Evolutionary conservation across 2,113 vertebrate genomes (phyloP).

Genomic region (Pitta sordida): DNA sequence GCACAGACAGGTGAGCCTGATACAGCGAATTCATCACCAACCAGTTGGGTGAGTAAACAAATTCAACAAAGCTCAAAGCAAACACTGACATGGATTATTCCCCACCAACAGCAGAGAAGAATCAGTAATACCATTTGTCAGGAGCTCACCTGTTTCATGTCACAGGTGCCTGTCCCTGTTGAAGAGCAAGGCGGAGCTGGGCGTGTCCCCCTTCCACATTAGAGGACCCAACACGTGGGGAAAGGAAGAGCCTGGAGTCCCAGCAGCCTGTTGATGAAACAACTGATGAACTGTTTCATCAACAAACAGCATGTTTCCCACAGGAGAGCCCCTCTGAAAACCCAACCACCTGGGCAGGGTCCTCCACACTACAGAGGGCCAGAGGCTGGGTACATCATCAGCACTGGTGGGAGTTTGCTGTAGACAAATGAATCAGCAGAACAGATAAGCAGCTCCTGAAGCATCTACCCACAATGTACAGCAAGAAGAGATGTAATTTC

Average conservation of each 20-base stretch:
- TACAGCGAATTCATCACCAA: rapidly evolving
- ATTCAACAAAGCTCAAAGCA: neutral
- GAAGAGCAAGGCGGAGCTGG: neutral
- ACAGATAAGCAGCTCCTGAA: constrained; percentile 9
- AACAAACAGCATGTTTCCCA: neutral
- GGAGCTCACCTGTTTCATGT: neutral
- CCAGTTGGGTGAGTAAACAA: neutral
- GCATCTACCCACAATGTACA: neutral
- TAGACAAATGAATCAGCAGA: constrained; percentile 3
- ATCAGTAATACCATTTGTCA: neutral
- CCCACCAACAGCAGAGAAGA: neutral
- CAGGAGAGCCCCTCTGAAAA: neutral
- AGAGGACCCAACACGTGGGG: neutral
- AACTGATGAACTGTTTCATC: neutral
- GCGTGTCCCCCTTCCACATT: neutral
- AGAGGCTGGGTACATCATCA: neutral
- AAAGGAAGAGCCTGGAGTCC: neutral
- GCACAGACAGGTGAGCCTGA: neutral
- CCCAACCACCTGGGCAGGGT: neutral
- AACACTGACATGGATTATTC: neutral
- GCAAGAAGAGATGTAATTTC: neutral
- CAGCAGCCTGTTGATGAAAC: neutral
- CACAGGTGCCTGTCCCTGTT: neutral
- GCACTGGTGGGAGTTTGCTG: neutral
- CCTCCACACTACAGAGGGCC: neutral